Evolutionary conservation across 2,113 vertebrate genomes (phyloP), one percentile per base, ranked within the genome.

Genomic region (Chrysemys picta): DNA sequence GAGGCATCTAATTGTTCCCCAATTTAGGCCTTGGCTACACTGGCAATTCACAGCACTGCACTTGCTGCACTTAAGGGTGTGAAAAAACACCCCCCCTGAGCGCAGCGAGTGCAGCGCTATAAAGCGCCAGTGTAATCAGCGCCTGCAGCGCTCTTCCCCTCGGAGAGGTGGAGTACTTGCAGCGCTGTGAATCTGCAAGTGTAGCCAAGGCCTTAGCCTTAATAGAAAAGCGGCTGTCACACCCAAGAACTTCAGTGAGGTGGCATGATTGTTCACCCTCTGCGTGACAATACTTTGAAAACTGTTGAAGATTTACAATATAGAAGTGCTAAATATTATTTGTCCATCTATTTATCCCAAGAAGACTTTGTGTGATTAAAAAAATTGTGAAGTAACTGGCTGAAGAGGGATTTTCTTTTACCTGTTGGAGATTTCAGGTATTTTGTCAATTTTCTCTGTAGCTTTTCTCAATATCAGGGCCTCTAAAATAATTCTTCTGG

Each of bases 401-500:
- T 91, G 54, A 84, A 27, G 91, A 82, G 84, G 86, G 5, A 4
- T 17, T 22, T 62, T 93, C 5, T 31, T 92, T n/a, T 87, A 13
- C 52, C 50, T 91, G 91, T n/a, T 47, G 17, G 31, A 80, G 12
- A 9, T 17, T 91, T 95, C 31, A 89, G 91, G 80, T 62, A 85
- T 62, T 90, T 76, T 83, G 62, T 79, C 89, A 62, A n/a, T 69
- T 95, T 94, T 95, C 45, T 84, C 17, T 83, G 90, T 95, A 81
- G 50, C 53, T 97, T 97, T 95, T 91, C 93, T 72, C 93, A 85
- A 75, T 92, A 95, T 95, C 97, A 94, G 42, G 89, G 59, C 85
- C 85, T 95, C 88, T 83, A 93, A 89, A 87, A 93, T 97, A 97
- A 97, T 97, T 97, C 97, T 94, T 83, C 89, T 97, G 86, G 94